Evolutionary conservation across 2,888 invertebrate genomes (phyloP).

Genomic region (Chesias legatella): DNA sequence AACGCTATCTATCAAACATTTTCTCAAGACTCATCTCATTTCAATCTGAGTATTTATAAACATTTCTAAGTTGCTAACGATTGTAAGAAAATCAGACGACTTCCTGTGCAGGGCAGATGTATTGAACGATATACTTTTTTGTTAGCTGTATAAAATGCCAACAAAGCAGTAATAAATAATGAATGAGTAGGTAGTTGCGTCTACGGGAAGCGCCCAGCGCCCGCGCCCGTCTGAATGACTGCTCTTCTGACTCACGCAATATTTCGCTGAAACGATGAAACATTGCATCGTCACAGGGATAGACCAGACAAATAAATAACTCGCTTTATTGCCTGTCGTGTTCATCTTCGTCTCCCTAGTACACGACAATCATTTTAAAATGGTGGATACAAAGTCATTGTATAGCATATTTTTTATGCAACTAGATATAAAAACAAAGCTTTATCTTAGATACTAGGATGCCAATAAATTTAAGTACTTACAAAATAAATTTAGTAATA

Average conservation of each 20-base stretch:
- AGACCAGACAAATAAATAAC: conserved; percentile 36
- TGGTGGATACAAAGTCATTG: neutral
- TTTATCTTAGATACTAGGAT: no score
- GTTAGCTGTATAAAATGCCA: conserved; percentile 21
- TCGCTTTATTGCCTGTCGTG: conserved; percentile 27
- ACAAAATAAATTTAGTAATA: no score
- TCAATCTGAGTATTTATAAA: no score
- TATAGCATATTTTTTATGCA: no score
- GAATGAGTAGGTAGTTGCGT: conserved; percentile 25
- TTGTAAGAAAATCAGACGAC: conserved; percentile 10
- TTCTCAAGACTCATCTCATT: no score
- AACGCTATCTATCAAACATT: no score
- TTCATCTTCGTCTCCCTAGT: conserved; percentile 14
- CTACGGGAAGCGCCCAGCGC: conserved; percentile 42
- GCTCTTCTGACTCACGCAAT: conserved; percentile 51
- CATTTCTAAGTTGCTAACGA: conserved; percentile 2
- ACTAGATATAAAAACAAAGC: no score
- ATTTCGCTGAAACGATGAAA: conserved; percentile 66
- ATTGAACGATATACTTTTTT: conserved; percentile 22
- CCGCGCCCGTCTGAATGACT: conserved; percentile 45
- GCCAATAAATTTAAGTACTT: no score
- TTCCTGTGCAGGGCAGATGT: conserved; percentile 21
- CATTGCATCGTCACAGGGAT: conserved; percentile 44
- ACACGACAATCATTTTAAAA: conserved; percentile 3
- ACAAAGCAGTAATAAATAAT: conserved; percentile 29